A percentile compares a stretch with the other conserved stretches of the same genome.
phyloP scores from a whole-genome alignment of 2,797 vertebrate species.

The Eupleurogrammus muticus region DNA sequence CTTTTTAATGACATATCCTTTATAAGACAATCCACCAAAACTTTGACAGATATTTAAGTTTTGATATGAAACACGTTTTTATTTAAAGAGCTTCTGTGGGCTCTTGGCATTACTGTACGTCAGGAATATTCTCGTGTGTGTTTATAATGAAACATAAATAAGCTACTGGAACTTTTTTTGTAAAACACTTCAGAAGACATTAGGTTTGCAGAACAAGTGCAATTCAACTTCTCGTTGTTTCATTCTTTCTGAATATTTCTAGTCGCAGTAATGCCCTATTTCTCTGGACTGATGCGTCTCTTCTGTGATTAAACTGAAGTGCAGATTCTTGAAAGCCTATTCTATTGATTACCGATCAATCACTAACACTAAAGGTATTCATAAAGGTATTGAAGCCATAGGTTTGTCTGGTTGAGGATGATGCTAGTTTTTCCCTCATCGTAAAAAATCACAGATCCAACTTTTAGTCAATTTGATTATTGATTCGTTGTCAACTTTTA shows the following conservation, averaged over 20 bases:
- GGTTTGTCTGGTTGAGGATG: background rate
- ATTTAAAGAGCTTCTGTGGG: constrained; percentile 69
- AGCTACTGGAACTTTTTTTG: constrained; percentile 72
- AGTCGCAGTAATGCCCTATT: constrained; percentile 41
- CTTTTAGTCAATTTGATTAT: no score
- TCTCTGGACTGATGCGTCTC: constrained; percentile 24
- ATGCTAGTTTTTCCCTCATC: background rate
- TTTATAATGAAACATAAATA: constrained; percentile 71
- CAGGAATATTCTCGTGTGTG: constrained; percentile 57
- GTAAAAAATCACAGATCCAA: background rate
- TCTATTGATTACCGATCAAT: constrained; percentile 20
- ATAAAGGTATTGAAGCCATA: constrained; percentile 16
- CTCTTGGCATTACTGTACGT: constrained; percentile 66
- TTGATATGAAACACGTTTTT: constrained; percentile 69
- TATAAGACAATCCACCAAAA: constrained; percentile 77
- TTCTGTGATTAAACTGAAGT: constrained; percentile 30
- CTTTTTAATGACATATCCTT: constrained; percentile 46
- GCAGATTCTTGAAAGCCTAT: constrained; percentile 31
- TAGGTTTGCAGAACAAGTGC: constrained; percentile 68
- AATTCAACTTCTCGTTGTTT: constrained; percentile 54
- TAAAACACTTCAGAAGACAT: constrained; percentile 51
- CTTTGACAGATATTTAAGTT: constrained; percentile 65
- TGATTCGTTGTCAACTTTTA: no score
- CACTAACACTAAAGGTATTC: constrained; percentile 23
- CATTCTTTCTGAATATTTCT: constrained; percentile 31